Evolutionary conservation across 2,113 vertebrate genomes (phyloP).

Genomic region (Ailurus styani): DNA sequence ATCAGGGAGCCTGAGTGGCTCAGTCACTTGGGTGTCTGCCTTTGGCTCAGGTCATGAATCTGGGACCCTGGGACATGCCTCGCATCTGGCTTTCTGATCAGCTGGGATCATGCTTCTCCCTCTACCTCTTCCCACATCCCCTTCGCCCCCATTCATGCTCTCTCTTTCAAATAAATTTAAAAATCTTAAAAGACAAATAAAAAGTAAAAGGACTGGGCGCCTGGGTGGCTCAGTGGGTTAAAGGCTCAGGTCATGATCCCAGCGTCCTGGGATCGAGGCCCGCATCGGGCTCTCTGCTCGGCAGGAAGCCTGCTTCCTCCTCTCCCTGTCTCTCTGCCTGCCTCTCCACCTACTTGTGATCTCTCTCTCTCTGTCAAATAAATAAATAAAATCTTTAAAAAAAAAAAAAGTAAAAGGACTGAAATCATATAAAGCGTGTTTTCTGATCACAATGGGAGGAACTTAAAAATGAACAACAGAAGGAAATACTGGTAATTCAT

Average conservation of each 20-base stretch:
- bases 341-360: too few species aligned
- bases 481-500: neutral
- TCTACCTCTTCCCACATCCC: too few species aligned
- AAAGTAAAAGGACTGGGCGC: too few species aligned
- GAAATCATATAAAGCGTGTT: neutral
- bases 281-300: neutral
- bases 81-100: too few species aligned
- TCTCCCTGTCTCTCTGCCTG: neutral
- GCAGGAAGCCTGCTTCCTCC: neutral
- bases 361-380: neutral
- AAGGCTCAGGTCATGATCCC: neutral
- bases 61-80: too few species aligned
- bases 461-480: neutral
- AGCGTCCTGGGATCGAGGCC: neutral
- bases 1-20: neutral
- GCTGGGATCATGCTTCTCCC: too few species aligned
- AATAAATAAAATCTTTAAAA: neutral
- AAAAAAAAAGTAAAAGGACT: neutral
- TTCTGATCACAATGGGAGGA: neutral
- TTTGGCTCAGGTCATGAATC: neutral
- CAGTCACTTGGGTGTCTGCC: too few species aligned
- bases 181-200: too few species aligned
- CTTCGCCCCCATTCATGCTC: too few species aligned
- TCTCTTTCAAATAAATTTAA: too few species aligned
- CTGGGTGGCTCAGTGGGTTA: neutral